Percentiles rank a stretch among this genome's conserved stretches.
Evolutionary conservation across 2,888 invertebrate genomes (phyloP).

Genomic region (Ormyrus thymus): DNA sequence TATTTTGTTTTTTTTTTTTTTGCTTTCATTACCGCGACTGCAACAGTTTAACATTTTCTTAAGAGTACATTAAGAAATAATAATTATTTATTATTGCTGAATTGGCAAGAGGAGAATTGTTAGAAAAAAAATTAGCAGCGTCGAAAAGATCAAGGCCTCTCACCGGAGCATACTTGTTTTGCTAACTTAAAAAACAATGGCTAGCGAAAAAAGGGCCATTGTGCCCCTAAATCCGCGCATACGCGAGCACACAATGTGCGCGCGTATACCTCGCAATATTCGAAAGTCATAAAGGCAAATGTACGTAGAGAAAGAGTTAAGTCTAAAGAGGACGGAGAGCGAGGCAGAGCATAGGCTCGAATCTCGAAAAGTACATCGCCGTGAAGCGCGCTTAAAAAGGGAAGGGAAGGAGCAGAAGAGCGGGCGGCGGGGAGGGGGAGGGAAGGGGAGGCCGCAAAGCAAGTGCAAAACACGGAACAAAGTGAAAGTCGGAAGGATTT

Average conservation of each 20-base stretch:
- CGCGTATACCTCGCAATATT: slow-evolving; percentile 31
- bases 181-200: slow-evolving; percentile 52
- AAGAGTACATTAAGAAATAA: no score
- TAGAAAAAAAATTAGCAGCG: no score
- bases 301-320: slow-evolving; percentile 48
- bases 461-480: slow-evolving; percentile 49
- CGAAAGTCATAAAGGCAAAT: slow-evolving; percentile 25
- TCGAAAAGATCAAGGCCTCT: no score
- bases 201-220: slow-evolving; percentile 35
- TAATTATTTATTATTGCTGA: no score
- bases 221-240: slow-evolving; percentile 38
- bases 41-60: no score
- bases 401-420: background rate
- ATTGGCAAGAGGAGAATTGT: no score
- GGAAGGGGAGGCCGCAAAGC: slow-evolving; percentile 17
- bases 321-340: slow-evolving; percentile 8
- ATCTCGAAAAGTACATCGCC: slow-evolving; percentile 25
- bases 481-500: slow-evolving; percentile 55
- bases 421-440: background rate
- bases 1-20: no score
- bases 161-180: slow-evolving; percentile 42
- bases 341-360: slow-evolving; percentile 19
- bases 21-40: no score
- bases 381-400: background rate
- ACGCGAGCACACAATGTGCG: slow-evolving; percentile 7